A percentile compares a stretch with the other conserved stretches of the same genome.
These are phyloP conservation scores for Apodemus speciosus DNA, from an alignment of 2,113 vertebrate genomes.

Conservation along the genomic window DNA sequence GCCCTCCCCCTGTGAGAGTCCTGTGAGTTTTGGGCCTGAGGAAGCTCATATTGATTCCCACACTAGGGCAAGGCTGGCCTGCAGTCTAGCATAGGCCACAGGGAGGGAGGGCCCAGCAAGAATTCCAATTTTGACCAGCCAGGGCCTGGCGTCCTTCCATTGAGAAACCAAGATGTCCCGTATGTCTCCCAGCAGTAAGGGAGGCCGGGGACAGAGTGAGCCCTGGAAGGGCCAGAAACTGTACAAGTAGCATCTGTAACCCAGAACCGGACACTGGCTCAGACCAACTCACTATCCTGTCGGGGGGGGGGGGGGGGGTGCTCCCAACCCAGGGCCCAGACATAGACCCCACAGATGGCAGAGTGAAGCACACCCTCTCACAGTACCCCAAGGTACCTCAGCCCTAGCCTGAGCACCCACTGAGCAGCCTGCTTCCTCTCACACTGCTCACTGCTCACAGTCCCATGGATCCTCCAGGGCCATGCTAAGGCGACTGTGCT, in stretches of 20 bases:
- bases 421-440: background rate
- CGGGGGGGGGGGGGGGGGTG: too few species aligned
- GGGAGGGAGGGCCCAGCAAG: background rate
- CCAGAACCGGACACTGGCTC: background rate
- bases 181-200: background rate
- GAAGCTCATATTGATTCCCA: background rate
- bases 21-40: background rate
- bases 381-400: background rate
- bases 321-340: background rate
- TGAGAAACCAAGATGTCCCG: background rate
- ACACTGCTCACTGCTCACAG: background rate
- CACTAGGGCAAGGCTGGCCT: accelerated
- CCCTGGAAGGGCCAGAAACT: background rate
- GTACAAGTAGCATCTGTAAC: background rate
- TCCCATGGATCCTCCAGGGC: background rate
- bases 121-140: background rate
- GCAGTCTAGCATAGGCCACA: too few species aligned
- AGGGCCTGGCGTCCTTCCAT: background rate
- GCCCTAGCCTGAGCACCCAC: accelerated
- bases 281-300: background rate
- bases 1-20: background rate
- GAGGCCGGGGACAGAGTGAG: background rate
- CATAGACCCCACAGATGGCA: accelerated
- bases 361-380: background rate
- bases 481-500: background rate